These are phyloP conservation scores for Meandrina meandrites DNA, from an alignment of 92 coral and sea anemone species.

Conservation along the genomic window DNA sequence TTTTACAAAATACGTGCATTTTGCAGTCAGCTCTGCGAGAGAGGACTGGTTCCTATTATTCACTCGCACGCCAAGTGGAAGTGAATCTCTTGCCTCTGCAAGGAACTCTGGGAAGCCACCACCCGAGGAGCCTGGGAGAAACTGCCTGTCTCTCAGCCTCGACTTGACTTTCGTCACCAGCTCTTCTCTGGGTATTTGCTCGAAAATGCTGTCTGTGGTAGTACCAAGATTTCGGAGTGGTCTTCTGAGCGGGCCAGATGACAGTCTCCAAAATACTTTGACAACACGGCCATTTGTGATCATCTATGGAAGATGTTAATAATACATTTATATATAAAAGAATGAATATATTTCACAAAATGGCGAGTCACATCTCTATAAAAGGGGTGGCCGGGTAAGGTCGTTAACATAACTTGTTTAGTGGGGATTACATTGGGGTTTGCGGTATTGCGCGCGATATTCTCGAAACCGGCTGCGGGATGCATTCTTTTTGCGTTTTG, in stretches of 20 bases:
- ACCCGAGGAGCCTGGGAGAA: slow-evolving; percentile 43
- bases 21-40: neutral
- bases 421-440: too few species aligned
- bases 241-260: neutral
- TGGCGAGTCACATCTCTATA: too few species aligned
- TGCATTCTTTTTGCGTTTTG: too few species aligned
- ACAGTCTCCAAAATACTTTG: neutral
- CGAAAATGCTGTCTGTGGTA: slow-evolving; percentile 2
- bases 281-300: neutral
- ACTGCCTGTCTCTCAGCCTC: slow-evolving; percentile 39
- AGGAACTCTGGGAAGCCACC: slow-evolving; percentile 59
- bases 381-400: too few species aligned
- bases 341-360: too few species aligned
- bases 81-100: slow-evolving; percentile 55
- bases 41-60: slow-evolving; percentile 2
- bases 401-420: too few species aligned
- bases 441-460: too few species aligned
- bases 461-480: too few species aligned
- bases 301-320: neutral
- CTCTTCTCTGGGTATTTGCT: slow-evolving; percentile 45
- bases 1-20: slow-evolving; percentile 8
- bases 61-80: slow-evolving; percentile 23
- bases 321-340: neutral
- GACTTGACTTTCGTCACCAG: slow-evolving; percentile 42
- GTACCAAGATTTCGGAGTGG: neutral